Evolutionary conservation across 2,888 invertebrate genomes (phyloP), one percentile per base, ranked within the genome.

Genomic region (Cartodere bifasciata): DNA sequence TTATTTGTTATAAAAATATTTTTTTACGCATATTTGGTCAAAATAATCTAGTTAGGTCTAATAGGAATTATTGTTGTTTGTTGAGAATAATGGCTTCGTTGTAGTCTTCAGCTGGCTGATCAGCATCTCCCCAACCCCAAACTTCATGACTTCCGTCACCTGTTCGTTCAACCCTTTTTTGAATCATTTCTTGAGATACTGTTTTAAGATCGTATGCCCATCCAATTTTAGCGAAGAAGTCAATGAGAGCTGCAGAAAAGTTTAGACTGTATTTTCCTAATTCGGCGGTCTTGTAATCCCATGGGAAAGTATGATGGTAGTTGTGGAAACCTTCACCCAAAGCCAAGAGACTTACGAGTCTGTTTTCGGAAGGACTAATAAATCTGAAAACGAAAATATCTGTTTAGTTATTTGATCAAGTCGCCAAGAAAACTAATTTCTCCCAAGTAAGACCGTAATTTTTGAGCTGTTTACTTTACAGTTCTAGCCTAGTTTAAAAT

Each of bases 171-270:
- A 79, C 80, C 11, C 85, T 64, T 46, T 68, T 74, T 48, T 70
- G 63, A 7, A 84, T 68, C 44, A 79, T 74, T 29, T 77, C 75
- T 5, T 64, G 51, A 0, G 82, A 76, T 0, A 83, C 86, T 0
- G 77, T 79, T 58, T 86, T 88, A 44, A 87, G 57, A 55, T 90
- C 87, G 53, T 87, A 87, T 0, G 85, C 88, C 76, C 79, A 82
- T 11, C 91, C 91, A 41, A 90, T 63, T 54, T 71, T 74, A 7
- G 84, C 78, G 60, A 82, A 83, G 50, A 81, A 68, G 53, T 87
- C 82, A 43, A 87, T 82, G 53, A 86, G 79, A 7, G 65, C 62
- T 0, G 82, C 79, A 0, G 85, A 82, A 44, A 79, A 63, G 54
- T 87, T 87, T 12, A 77, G 58, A 35, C 70, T 65, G 56, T 72